Evolutionary conservation across 2,888 invertebrate genomes (phyloP).

Genomic region (Tuta absoluta): DNA sequence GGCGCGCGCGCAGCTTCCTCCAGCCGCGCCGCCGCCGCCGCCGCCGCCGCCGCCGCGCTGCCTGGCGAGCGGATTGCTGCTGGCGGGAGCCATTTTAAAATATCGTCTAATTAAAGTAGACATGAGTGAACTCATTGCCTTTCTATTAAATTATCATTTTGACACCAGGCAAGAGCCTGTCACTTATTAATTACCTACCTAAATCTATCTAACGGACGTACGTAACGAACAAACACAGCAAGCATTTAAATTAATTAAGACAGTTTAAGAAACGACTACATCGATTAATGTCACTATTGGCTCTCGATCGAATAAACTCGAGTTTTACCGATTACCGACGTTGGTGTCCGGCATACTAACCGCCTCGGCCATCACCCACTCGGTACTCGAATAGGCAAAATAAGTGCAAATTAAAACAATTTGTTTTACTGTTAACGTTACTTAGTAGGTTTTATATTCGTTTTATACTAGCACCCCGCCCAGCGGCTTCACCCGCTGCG

Average conservation of each 20-base stretch:
- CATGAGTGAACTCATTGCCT: conserved; percentile 44
- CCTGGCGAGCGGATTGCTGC: conserved; percentile 44
- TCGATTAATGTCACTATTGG: conserved; percentile 66
- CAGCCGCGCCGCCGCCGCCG: background rate
- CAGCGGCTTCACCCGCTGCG: too few relatives aligned
- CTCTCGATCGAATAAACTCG: conserved; percentile 56
- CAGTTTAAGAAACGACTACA: conserved; percentile 58
- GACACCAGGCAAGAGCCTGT: conserved; percentile 53
- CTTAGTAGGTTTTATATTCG: background rate
- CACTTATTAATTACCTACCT: conserved; percentile 54
- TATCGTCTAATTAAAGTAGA: conserved; percentile 59
- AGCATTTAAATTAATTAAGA: conserved; percentile 64
- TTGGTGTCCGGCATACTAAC: conserved; percentile 46
- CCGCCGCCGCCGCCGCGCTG: conserved; percentile 34
- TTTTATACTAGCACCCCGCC: too few relatives aligned
- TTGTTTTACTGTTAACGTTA: conserved; percentile 35
- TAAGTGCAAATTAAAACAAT: conserved; percentile 43
- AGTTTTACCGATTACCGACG: conserved; percentile 45
- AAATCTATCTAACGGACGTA: conserved; percentile 41
- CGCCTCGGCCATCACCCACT: conserved; percentile 61
- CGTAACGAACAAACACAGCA: conserved; percentile 45
- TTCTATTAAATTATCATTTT: conserved; percentile 56
- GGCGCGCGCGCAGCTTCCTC: background rate
- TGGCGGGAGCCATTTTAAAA: conserved; percentile 56
- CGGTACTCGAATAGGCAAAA: conserved; percentile 46